Evolutionary conservation across 2,113 vertebrate genomes (phyloP).

Genomic region (Vidua macroura): DNA sequence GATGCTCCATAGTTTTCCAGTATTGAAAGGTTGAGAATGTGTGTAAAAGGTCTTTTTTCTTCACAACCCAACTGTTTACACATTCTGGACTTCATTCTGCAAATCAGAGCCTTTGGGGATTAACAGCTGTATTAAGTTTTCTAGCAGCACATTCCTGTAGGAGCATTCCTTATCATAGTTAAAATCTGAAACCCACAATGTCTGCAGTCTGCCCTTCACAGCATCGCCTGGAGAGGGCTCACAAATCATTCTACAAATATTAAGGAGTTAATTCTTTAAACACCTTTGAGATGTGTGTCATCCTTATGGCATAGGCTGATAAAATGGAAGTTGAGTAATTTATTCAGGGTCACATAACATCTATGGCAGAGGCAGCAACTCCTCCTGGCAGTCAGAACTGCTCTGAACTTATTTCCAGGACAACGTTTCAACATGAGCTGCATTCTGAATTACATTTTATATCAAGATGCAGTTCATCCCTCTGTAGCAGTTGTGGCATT

Average conservation of each 20-base stretch:
- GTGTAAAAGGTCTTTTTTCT: neutral
- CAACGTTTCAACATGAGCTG: neutral
- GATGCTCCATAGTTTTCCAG: neutral
- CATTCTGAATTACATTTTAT: neutral
- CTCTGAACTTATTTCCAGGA: constrained; percentile 18
- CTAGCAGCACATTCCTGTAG: neutral
- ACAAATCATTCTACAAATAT: neutral
- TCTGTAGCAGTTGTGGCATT: neutral
- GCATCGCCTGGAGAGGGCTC: neutral
- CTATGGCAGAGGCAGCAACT: neutral
- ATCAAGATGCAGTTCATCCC: neutral
- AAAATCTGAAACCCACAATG: neutral
- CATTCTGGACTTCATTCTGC: neutral
- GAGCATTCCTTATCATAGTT: neutral
- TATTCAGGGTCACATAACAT: constrained; percentile 15
- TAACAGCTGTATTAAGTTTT: constrained; percentile 11
- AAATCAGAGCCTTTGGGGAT: constrained; percentile 26
- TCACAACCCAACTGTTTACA: neutral
- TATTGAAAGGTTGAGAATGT: neutral
- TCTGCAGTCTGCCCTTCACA: neutral
- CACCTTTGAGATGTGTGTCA: neutral
- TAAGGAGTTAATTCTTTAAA: constrained; percentile 39
- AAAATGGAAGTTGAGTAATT: constrained; percentile 4
- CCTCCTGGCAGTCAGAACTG: neutral
- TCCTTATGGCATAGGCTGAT: constrained; percentile 15